Percentiles rank a stretch among this genome's conserved stretches.
These are phyloP conservation scores for Formica exsecta DNA, from an alignment of 1,140 invertebrate genomes.

Conservation along the genomic window DNA sequence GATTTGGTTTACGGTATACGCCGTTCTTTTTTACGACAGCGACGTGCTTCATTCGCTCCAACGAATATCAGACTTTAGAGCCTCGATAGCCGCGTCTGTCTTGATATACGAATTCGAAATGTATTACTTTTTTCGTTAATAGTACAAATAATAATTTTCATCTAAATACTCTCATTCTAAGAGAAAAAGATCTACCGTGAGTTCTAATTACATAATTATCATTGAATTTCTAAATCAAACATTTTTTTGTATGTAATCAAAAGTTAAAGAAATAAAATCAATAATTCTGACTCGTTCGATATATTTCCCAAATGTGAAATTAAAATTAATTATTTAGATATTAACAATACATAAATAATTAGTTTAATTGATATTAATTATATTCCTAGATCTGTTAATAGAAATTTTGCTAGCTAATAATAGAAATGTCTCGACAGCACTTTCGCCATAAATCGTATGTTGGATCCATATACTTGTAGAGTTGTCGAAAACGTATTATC, in stretches of 20 bases:
- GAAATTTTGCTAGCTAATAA: not conserved
- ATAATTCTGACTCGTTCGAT: not conserved
- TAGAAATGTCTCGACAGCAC: not conserved
- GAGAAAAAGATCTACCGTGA: not conserved
- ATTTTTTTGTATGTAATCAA: not conserved
- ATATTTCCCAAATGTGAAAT: not conserved
- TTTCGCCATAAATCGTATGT: conserved; percentile 17
- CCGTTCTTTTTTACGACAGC: conserved; percentile 56
- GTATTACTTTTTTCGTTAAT: conserved; percentile 11
- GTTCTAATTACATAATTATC: conserved; percentile 6
- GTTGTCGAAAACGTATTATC: conserved; percentile 14
- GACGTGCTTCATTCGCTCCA: conserved; percentile 46
- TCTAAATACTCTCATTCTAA: not conserved
- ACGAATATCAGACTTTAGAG: conserved; percentile 60
- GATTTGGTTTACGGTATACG: conserved; percentile 59
- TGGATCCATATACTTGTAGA: not conserved
- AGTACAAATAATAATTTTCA: conserved; percentile 5
- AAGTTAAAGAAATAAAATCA: not conserved
- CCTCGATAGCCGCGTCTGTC: conserved; percentile 25
- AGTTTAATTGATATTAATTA: conserved; percentile 24
- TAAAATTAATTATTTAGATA: not conserved
- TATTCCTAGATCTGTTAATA: not conserved
- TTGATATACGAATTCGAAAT: conserved; percentile 30
- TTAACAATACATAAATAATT: not conserved
- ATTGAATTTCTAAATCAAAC: conserved; percentile 1